These are phyloP conservation scores for Lophochroa leadbeateri DNA, from an alignment of 2,113 vertebrate genomes.

Conservation along the genomic window DNA sequence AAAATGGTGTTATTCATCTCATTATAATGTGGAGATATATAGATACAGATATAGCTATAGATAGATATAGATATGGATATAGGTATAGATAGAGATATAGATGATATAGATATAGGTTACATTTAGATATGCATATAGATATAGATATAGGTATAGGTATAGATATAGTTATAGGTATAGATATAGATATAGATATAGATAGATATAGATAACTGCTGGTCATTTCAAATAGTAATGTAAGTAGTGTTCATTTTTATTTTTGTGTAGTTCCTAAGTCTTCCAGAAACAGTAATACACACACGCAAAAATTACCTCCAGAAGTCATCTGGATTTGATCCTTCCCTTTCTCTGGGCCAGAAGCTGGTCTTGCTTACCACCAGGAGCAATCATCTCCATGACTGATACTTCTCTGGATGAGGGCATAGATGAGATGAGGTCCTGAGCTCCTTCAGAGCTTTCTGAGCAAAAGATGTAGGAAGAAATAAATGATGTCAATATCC, in stretches of 20 bases:
- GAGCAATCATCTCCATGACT: background rate
- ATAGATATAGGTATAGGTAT: background rate
- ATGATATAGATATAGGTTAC: background rate
- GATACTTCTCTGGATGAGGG: background rate
- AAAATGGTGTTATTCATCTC: background rate
- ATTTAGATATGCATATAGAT: no score
- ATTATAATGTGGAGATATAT: background rate
- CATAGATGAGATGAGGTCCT: accelerated
- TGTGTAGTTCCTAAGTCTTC: background rate
- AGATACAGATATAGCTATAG: background rate
- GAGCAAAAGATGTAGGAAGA: background rate
- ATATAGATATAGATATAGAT: no score
- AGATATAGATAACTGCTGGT: background rate
- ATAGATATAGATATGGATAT: no score
- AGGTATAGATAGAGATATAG: background rate
- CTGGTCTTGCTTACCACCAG: background rate
- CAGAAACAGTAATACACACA: background rate
- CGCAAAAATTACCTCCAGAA: background rate
- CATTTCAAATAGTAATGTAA: background rate
- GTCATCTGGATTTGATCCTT: background rate
- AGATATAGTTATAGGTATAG: background rate
- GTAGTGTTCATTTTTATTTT: background rate
- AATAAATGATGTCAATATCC: background rate
- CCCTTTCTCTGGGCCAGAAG: background rate
- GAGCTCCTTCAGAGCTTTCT: background rate